A percentile compares a stretch with the other conserved stretches of the same genome.
Evolutionary conservation across 2,888 invertebrate genomes (phyloP).

Genomic region (Rosalia funebris): DNA sequence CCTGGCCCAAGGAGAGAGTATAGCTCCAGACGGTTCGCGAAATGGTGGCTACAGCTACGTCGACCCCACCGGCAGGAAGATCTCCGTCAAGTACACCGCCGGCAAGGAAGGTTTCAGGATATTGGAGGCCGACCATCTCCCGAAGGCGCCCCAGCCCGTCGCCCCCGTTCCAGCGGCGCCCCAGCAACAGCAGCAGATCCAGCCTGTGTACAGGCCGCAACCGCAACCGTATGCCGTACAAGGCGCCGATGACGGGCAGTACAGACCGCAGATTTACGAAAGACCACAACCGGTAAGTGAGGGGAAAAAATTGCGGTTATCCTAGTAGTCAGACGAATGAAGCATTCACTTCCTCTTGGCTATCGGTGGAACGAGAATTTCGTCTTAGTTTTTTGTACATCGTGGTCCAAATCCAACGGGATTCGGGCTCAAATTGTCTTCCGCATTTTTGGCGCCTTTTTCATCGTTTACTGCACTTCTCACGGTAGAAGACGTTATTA

Average conservation of each 20-base stretch:
- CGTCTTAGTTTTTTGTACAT: no score
- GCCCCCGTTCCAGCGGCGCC: conserved; percentile 50
- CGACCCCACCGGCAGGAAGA: conserved; percentile 73
- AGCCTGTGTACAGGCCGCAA: conserved; percentile 42
- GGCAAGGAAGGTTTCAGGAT: conserved; percentile 67
- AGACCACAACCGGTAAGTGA: conserved; percentile 27
- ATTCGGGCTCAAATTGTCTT: no score
- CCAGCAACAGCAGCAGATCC: conserved; percentile 38
- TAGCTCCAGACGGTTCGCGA: conserved; percentile 74
- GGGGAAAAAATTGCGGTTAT: no score
- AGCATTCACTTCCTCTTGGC: no score
- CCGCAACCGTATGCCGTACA: conserved; percentile 42
- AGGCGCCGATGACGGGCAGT: conserved; percentile 55
- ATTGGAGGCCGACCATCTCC: conserved; percentile 64
- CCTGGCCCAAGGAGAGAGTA: conserved; percentile 74
- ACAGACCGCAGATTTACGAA: conserved; percentile 53
- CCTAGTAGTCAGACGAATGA: no score
- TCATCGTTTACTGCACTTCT: no score
- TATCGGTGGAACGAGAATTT: no score
- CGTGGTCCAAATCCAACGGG: no score
- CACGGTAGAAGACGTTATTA: no score
- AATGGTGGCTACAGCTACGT: conserved; percentile 65
- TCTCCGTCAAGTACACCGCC: conserved; percentile 69
- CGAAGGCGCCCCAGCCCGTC: conserved; percentile 56
- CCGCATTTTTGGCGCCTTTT: no score